Evolutionary conservation across 2,797 vertebrate species (phyloP).

Genomic region (Lepus oiostolus): DNA sequence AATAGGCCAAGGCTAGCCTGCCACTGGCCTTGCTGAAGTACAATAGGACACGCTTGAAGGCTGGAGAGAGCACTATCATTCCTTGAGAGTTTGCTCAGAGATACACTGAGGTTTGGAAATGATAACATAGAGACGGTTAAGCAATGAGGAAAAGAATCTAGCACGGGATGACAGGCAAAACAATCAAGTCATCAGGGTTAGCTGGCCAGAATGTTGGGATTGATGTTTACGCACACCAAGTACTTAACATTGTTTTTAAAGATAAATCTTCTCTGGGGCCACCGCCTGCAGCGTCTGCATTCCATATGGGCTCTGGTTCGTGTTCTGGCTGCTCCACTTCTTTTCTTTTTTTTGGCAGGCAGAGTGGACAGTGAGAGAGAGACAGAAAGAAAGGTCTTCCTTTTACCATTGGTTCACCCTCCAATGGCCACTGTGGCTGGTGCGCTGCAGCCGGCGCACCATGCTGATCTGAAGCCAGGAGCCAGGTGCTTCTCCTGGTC

Average conservation of each 20-base stretch:
- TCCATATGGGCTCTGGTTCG: too few species aligned
- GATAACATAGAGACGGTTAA: neutral
- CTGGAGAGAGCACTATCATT: neutral
- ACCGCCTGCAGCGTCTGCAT: too few species aligned
- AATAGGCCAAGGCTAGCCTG: neutral
- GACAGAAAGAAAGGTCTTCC: too few species aligned
- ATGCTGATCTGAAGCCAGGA: too few species aligned
- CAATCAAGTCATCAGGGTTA: neutral
- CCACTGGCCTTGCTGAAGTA: neutral
- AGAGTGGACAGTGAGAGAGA: too few species aligned
- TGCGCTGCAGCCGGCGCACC: too few species aligned
- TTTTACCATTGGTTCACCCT: too few species aligned
- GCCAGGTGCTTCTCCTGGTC: too few species aligned
- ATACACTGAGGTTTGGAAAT: neutral
- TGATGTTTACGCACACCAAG: neutral
- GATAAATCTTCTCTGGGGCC: neutral
- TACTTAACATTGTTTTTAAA: slow-evolving; percentile 14
- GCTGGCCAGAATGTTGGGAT: neutral
- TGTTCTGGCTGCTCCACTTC: too few species aligned
- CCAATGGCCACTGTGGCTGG: too few species aligned
- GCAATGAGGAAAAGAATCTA: neutral
- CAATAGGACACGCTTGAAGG: neutral
- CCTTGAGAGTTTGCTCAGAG: neutral
- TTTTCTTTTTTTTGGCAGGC: too few species aligned
- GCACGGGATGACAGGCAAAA: neutral